Evolutionary conservation across 1,140 invertebrate species (phyloP), one percentile per base, ranked within the genome.

Genomic region (Cyclargus thomasi): DNA sequence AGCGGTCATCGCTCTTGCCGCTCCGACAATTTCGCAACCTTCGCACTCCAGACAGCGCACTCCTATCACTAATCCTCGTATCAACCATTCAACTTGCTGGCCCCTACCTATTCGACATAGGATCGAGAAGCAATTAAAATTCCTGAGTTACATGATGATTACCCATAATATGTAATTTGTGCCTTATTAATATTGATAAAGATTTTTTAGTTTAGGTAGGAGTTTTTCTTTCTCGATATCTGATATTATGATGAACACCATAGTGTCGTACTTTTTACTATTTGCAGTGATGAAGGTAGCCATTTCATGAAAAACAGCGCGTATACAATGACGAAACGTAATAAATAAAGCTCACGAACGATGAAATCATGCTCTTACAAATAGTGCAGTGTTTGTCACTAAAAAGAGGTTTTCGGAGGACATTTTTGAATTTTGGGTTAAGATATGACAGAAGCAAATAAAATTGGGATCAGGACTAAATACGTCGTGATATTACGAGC

Each of bases 1-100:
- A 10, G 55, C 55, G 85, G 85, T 85, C 85, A 86, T 76, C 78
- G 86, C 78, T 79, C 85, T 84, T 80, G 74, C 79, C 82, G 82
- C 81, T 82, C 74, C 80, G 80, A 75, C 77, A 83, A 79, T 78
- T 80, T 68, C 78, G 77, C 78, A 78, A 81, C 78, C 80, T 77
- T 70, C 73, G 76, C 79, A 47, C 71, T 71, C 68, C 67, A 59
- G 62, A 66, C 65, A 22, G 53, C 57, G 53, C 64, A 59, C 66
- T 59, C 68, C 57, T 55, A 55, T 62, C 63, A 55, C 21, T 29
- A 21, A 21, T 21, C 18, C 39, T 47, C 39, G 0, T 7, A 47
- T 11, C 10, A 47, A 47, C 39, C 14, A 1, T 47, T 47, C 10
- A 0, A 16, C 14, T 47, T 47, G 39, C 5, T 14, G 39, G 29